A percentile compares a stretch with the other conserved stretches of the same genome.
Evolutionary conservation across 2,888 invertebrate genomes (phyloP).

Genomic region (Punctoribates punctum): DNA sequence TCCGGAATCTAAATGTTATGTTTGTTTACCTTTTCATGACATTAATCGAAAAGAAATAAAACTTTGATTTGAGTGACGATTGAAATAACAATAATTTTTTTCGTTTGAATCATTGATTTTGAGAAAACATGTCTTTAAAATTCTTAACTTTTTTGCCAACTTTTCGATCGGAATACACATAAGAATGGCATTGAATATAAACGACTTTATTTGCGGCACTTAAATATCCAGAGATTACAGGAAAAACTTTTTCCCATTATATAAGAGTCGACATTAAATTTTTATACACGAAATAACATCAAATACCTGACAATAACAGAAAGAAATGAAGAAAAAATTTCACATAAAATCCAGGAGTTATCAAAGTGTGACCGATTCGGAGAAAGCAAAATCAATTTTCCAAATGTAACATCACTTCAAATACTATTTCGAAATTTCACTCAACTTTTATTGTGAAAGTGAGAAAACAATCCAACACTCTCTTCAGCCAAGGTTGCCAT

Average conservation of each 20-base stretch:
- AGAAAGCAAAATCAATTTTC: slow-evolving; percentile 20
- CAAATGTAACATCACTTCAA: neutral
- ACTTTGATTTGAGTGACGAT: slow-evolving; percentile 21
- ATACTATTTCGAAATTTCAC: neutral
- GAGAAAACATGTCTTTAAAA: slow-evolving; percentile 7
- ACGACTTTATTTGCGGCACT: slow-evolving; percentile 36
- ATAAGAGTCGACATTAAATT: slow-evolving; percentile 19
- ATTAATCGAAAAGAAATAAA: slow-evolving; percentile 18
- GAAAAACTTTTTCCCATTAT: slow-evolving; percentile 31
- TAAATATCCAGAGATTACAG: slow-evolving; percentile 18
- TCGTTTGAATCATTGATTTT: slow-evolving; percentile 36
- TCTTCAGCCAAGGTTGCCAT: too few relatives aligned
- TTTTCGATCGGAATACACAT: slow-evolving; percentile 10
- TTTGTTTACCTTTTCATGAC: slow-evolving; percentile 29
- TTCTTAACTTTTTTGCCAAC: slow-evolving; percentile 2
- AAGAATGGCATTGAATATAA: slow-evolving; percentile 36
- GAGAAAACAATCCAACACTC: too few relatives aligned
- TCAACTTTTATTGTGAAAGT: too few relatives aligned
- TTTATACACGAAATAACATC: slow-evolving; percentile 1
- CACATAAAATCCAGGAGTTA: neutral
- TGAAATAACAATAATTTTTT: slow-evolving; percentile 39
- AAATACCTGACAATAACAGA: slow-evolving; percentile 24
- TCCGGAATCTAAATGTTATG: slow-evolving; percentile 26
- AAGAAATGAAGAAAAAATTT: neutral
- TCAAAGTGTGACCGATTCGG: slow-evolving; percentile 29